These are phyloP conservation scores for Limnephilus marmoratus DNA, from an alignment of 2,888 invertebrate genomes.

Conservation along the genomic window DNA sequence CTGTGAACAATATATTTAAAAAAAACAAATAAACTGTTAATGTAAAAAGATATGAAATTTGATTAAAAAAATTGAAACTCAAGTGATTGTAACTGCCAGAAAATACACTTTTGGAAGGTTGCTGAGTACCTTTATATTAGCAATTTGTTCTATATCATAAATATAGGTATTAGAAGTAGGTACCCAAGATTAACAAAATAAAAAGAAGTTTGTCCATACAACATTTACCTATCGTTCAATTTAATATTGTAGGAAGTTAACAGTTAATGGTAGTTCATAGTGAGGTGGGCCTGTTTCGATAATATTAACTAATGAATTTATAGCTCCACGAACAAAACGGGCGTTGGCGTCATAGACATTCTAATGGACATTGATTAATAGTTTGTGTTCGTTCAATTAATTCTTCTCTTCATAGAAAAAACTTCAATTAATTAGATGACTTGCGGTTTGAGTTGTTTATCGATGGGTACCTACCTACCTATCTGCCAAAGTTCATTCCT, in stretches of 20 bases:
- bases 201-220: too few relatives aligned
- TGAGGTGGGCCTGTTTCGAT: background rate
- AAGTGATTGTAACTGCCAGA: too few relatives aligned
- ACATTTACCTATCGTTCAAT: background rate
- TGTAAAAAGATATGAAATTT: too few relatives aligned
- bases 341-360: background rate
- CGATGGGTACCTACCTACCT: background rate
- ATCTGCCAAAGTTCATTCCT: background rate
- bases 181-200: too few relatives aligned
- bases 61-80: too few relatives aligned
- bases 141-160: too few relatives aligned
- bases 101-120: too few relatives aligned
- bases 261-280: background rate
- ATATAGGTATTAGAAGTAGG: too few relatives aligned
- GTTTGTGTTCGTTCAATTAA: constrained; percentile 37
- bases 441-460: background rate
- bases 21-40: too few relatives aligned
- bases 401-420: constrained; percentile 30
- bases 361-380: constrained; percentile 44
- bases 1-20: too few relatives aligned
- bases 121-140: too few relatives aligned
- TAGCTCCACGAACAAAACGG: background rate
- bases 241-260: background rate
- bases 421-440: constrained; percentile 46
- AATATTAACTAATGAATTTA: background rate